A percentile compares a stretch with the other conserved stretches of the same genome.
These are phyloP conservation scores for Merops nubicus DNA, from an alignment of 2,113 vertebrate species.

Conservation along the genomic window DNA sequence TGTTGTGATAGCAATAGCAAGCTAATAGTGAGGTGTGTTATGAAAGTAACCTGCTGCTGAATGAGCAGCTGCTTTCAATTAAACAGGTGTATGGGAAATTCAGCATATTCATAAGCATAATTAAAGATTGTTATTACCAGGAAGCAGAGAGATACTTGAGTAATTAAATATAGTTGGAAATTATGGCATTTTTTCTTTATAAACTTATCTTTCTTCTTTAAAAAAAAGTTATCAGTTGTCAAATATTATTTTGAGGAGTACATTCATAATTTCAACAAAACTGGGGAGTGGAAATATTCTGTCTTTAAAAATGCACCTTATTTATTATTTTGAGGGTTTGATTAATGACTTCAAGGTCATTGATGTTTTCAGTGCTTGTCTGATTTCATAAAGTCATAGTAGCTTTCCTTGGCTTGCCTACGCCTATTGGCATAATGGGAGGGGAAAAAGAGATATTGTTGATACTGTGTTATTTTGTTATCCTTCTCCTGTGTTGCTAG, in stretches of 20 bases:
- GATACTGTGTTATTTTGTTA: background rate
- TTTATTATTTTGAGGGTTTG: background rate
- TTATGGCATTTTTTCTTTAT: background rate
- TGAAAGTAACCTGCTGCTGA: background rate
- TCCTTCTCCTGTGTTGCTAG: background rate
- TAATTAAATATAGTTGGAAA: slow-evolving; percentile 5
- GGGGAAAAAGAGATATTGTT: background rate
- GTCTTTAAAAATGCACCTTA: background rate
- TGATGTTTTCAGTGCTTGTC: background rate
- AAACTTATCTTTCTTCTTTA: background rate
- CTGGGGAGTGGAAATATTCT: background rate
- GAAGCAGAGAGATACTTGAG: background rate
- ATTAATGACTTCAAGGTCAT: background rate
- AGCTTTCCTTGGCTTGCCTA: background rate
- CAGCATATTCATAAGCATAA: slow-evolving; percentile 12
- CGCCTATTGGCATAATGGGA: rapidly evolving
- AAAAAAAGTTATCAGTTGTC: background rate
- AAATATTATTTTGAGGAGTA: background rate
- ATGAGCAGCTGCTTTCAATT: slow-evolving; percentile 45
- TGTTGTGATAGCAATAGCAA: background rate
- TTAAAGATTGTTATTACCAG: slow-evolving; percentile 4
- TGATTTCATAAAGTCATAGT: background rate
- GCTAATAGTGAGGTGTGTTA: background rate
- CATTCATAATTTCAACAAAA: background rate
- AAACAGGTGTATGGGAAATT: slow-evolving; percentile 42